A percentile compares a stretch with the other conserved stretches of the same genome.
Conservation (phyloP, 2,888 invertebrate species). For the Serripes groenlandicus region DNA sequence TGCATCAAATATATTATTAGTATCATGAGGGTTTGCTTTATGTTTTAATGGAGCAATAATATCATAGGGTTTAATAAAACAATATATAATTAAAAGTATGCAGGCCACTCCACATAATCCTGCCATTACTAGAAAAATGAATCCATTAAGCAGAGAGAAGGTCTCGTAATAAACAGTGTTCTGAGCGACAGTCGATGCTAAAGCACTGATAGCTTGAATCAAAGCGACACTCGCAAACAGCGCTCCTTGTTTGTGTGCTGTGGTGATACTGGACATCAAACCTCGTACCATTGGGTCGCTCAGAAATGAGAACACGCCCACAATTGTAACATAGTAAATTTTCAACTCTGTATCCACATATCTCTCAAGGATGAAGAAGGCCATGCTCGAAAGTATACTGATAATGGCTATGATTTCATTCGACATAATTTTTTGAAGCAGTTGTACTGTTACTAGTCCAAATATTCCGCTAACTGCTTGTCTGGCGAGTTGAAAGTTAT, state of each 20-base stretch:
- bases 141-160: constrained; percentile 49
- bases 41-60: background rate
- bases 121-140: constrained; percentile 59
- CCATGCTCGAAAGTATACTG: constrained; percentile 35
- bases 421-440: constrained; percentile 44
- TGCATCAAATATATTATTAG: constrained; percentile 7
- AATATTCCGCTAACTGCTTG: constrained; percentile 28
- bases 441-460: constrained; percentile 41
- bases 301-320: constrained; percentile 52
- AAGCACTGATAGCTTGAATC: constrained; percentile 40
- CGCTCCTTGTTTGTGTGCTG: constrained; percentile 53
- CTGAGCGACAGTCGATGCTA: constrained; percentile 24
- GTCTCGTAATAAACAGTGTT: constrained; percentile 53
- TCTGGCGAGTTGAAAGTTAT: constrained; percentile 35
- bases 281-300: constrained; percentile 56
- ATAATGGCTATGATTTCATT: constrained; percentile 46
- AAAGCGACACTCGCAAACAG: constrained; percentile 57
- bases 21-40: background rate
- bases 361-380: constrained; percentile 49
- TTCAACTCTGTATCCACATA: constrained; percentile 34
- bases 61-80: constrained; percentile 44
- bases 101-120: constrained; percentile 35
- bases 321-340: constrained; percentile 45
- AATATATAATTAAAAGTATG: constrained; percentile 30
- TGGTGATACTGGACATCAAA: constrained; percentile 54